These are phyloP conservation scores for Coregonus clupeaformis DNA, from an alignment of 2,113 vertebrate species.

Conservation along the genomic window DNA sequence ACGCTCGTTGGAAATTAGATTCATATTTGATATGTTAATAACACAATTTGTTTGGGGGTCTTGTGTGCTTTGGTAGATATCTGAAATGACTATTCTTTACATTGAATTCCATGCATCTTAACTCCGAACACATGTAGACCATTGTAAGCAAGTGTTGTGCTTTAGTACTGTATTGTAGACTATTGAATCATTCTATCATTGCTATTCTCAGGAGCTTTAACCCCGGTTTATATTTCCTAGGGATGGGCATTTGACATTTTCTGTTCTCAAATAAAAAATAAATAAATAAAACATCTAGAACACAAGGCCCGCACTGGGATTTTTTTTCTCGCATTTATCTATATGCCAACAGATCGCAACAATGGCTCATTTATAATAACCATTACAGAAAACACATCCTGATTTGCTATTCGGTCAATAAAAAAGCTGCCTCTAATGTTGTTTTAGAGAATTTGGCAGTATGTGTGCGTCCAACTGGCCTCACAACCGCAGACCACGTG, in stretches of 20 bases:
- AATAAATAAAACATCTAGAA: no score
- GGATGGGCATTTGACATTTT: no score
- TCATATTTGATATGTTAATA: slow-evolving; percentile 5
- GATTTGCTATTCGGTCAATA: background rate
- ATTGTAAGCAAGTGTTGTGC: background rate
- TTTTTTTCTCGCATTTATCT: no score
- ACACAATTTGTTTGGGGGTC: background rate
- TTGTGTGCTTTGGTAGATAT: background rate
- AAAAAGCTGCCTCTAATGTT: no score
- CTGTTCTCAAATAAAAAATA: no score
- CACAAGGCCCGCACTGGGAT: no score
- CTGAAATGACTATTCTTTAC: slow-evolving; percentile 1
- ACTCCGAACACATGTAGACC: background rate
- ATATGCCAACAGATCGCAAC: no score
- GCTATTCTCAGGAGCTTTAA: background rate
- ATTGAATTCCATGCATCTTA: background rate
- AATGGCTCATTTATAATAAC: no score
- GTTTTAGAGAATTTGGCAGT: no score
- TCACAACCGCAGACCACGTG: no score
- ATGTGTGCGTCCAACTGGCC: no score
- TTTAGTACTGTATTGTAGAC: background rate
- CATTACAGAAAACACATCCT: no score
- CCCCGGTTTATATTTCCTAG: background rate
- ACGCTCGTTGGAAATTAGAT: background rate
- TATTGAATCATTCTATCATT: background rate